Evolutionary conservation across 2,113 vertebrate species (phyloP).

Genomic region (Mola mola): DNA sequence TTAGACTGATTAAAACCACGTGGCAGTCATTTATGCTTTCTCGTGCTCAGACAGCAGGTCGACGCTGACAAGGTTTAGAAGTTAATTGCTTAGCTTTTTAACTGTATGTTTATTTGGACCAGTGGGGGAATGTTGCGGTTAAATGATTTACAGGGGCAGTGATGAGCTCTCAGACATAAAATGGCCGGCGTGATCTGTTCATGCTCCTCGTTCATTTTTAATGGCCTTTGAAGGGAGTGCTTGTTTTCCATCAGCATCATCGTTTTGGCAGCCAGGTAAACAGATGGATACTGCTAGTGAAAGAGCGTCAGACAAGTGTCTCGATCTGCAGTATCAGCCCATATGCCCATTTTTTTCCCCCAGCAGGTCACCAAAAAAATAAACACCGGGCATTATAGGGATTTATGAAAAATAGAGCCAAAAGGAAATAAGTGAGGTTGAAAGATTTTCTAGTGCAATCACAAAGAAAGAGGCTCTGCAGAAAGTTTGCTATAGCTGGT

Average conservation of each 20-base stretch:
- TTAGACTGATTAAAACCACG: slow-evolving; percentile 39
- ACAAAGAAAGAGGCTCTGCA: slow-evolving; percentile 38
- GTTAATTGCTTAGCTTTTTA: slow-evolving; percentile 71
- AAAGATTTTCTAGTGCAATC: slow-evolving; percentile 34
- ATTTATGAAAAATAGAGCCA: slow-evolving; percentile 53
- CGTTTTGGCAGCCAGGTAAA: slow-evolving; percentile 61
- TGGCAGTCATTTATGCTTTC: slow-evolving; percentile 28
- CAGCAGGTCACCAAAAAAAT: slow-evolving; percentile 40
- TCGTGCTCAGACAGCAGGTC: slow-evolving; percentile 33
- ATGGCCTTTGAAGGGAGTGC: slow-evolving; percentile 62
- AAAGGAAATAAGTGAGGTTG: slow-evolving; percentile 34
- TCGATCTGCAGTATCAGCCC: slow-evolving; percentile 31
- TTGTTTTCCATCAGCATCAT: slow-evolving; percentile 58
- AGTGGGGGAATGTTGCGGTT: slow-evolving; percentile 40
- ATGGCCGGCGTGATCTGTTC: slow-evolving; percentile 39
- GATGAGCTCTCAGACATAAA: slow-evolving; percentile 47
- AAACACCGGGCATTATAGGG: slow-evolving; percentile 41
- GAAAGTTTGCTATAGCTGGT: too few relatives aligned
- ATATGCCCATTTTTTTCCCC: slow-evolving; percentile 10
- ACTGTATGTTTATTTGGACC: slow-evolving; percentile 34
- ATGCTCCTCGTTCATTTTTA: slow-evolving; percentile 64
- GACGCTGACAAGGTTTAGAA: slow-evolving; percentile 42
- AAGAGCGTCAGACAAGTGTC: slow-evolving; percentile 46
- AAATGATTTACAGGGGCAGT: slow-evolving; percentile 32
- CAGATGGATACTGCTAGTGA: slow-evolving; percentile 70